Percentiles rank a stretch among this genome's conserved stretches.
phyloP scores from a whole-genome alignment of 2,797 vertebrate genomes.

The Lindbergichthys nudifrons region DNA sequence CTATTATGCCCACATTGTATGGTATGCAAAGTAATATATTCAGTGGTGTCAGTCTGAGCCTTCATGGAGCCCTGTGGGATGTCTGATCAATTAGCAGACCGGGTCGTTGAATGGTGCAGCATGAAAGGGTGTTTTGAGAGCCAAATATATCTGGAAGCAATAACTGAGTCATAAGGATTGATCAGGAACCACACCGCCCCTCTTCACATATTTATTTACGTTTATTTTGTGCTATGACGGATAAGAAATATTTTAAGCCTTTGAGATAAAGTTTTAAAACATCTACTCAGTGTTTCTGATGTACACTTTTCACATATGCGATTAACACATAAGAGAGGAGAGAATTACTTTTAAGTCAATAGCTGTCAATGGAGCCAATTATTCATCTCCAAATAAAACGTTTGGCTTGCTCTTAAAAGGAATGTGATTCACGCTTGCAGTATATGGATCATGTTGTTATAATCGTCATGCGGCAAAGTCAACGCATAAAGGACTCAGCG shows the following conservation, averaged over 20 bases:
- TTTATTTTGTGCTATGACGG: constrained; percentile 15
- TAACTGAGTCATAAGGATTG: constrained; percentile 4
- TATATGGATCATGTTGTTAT: constrained; percentile 39
- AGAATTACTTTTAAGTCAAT: constrained; percentile 37
- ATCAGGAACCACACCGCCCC: constrained; percentile 20
- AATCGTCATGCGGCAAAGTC: constrained; percentile 30
- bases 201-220: background rate
- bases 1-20: background rate
- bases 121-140: constrained; percentile 15
- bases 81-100: background rate
- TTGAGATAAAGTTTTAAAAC: constrained; percentile 21
- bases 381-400: constrained; percentile 35
- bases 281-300: constrained; percentile 38
- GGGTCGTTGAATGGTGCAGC: background rate
- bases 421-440: constrained; percentile 18
- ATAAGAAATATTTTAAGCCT: constrained; percentile 25
- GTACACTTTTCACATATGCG: constrained; percentile 32
- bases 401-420: constrained; percentile 47
- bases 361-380: constrained; percentile 49
- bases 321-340: constrained; percentile 16
- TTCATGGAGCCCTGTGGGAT: background rate
- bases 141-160: background rate
- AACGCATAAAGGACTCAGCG: constrained; percentile 20
- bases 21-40: background rate
- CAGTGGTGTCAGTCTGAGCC: background rate